phyloP scores from a whole-genome alignment of 2,888 invertebrate genomes.

The Bunonema sp. region DNA sequence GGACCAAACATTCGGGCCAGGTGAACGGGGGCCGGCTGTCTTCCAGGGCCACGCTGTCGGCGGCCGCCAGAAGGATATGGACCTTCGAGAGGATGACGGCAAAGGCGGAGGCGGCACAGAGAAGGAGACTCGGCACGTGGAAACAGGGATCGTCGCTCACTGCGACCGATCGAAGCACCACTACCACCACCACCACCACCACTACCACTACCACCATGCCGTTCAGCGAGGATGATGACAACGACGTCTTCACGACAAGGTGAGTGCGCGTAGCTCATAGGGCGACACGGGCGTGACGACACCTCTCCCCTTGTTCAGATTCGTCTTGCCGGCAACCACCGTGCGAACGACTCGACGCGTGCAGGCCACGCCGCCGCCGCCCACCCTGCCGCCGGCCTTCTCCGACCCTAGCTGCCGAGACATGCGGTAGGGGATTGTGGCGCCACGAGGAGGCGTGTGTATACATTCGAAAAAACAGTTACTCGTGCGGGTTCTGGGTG shows the following conservation, averaged over 20 bases:
- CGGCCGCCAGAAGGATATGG: too few relatives aligned
- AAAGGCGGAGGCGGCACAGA: too few relatives aligned
- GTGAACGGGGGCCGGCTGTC: too few relatives aligned
- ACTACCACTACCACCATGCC: slow-evolving; percentile 3
- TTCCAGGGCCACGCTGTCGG: too few relatives aligned
- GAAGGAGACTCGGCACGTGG: too few relatives aligned
- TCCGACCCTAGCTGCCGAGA: slow-evolving; percentile 17
- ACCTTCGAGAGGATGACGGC: too few relatives aligned
- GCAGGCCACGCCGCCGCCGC: neutral
- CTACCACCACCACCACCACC: neutral
- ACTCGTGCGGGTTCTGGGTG: slow-evolving; percentile 38
- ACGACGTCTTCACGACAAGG: slow-evolving; percentile 1
- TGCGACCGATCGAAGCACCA: slow-evolving; percentile 3
- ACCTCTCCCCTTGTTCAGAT: too few relatives aligned
- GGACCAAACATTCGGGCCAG: too few relatives aligned
- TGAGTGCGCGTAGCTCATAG: neutral
- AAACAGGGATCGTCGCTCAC: too few relatives aligned
- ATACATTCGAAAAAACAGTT: slow-evolving; percentile 4
- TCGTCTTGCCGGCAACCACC: neutral
- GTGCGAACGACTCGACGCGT: neutral
- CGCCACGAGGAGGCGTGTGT: too few relatives aligned
- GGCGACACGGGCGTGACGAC: neutral
- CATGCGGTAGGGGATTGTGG: slow-evolving; percentile 8
- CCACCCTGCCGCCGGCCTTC: slow-evolving; percentile 7
- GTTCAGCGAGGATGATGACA: slow-evolving; percentile 4